phyloP scores from a whole-genome alignment of 2,113 vertebrate species.

The Synchiropus splendidus region DNA sequence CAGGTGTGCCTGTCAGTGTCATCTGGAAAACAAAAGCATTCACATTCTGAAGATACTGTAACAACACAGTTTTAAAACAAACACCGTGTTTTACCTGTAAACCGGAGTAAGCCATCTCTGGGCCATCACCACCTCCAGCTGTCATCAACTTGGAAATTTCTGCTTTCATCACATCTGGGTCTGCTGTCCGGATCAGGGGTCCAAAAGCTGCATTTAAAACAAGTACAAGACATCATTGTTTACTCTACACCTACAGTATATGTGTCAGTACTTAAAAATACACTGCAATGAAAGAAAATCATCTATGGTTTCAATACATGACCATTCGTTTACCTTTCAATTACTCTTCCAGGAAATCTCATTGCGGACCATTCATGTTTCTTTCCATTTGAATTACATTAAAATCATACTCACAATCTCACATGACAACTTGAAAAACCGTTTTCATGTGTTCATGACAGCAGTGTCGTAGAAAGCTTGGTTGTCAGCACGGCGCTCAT shows the following conservation, averaged over 20 bases:
- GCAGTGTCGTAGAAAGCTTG: constrained; percentile 37
- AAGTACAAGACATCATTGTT: not conserved
- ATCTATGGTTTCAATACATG: no score
- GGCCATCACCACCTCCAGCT: constrained; percentile 23
- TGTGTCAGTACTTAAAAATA: not conserved
- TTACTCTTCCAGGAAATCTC: no score
- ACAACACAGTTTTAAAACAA: not conserved
- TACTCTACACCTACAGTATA: not conserved
- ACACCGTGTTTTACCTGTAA: constrained; percentile 49
- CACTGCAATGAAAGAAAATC: no score
- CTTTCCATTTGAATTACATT: no score
- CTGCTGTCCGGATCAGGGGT: constrained; percentile 51
- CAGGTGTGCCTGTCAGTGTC: constrained; percentile 59
- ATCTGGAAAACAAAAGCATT: constrained; percentile 32
- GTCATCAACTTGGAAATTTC: constrained; percentile 43
- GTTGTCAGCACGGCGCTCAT: constrained; percentile 44
- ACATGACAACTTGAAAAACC: no score
- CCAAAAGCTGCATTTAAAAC: constrained; percentile 59
- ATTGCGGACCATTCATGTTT: no score
- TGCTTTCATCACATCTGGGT: constrained; percentile 52
- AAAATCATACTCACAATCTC: no score
- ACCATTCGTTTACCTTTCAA: no score
- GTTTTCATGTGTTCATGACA: no score
- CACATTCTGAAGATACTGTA: no score
- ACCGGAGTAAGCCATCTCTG: constrained; percentile 67